Conservation (phyloP, 2,888 invertebrate genomes). For the Drosophila picticornis region DNA sequence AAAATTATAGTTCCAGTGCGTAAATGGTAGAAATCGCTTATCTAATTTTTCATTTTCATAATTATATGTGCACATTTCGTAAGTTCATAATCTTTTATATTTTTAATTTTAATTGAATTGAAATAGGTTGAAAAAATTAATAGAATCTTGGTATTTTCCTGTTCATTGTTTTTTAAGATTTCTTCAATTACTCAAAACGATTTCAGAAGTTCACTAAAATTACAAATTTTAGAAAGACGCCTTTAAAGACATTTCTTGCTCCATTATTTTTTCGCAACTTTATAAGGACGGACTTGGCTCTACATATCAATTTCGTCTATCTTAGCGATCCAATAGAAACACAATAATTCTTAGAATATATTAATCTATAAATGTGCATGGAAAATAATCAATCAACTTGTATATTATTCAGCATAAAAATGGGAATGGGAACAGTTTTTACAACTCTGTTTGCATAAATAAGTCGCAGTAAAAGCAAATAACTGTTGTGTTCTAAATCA, state of each 20-base stretch:
- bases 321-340: not conserved
- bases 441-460: not conserved
- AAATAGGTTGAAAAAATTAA: not conserved
- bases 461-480: constrained; percentile 11
- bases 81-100: not conserved
- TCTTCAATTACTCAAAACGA: not conserved
- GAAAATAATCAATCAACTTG: not conserved
- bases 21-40: not conserved
- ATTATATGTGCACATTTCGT: not conserved
- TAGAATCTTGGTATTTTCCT: too few relatives aligned
- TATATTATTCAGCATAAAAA: not conserved
- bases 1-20: not conserved
- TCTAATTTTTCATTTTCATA: not conserved
- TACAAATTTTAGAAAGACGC: too few relatives aligned
- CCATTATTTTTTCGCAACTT: too few relatives aligned
- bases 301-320: not conserved
- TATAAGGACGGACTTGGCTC: not conserved
- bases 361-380: not conserved
- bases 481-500: constrained; percentile 40
- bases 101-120: not conserved
- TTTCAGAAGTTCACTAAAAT: too few relatives aligned
- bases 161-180: not conserved
- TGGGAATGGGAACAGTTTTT: not conserved
- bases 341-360: not conserved
- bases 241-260: too few relatives aligned